These are phyloP conservation scores for Furnarius figulus DNA, from an alignment of 2,113 vertebrate species.

Conservation along the genomic window DNA sequence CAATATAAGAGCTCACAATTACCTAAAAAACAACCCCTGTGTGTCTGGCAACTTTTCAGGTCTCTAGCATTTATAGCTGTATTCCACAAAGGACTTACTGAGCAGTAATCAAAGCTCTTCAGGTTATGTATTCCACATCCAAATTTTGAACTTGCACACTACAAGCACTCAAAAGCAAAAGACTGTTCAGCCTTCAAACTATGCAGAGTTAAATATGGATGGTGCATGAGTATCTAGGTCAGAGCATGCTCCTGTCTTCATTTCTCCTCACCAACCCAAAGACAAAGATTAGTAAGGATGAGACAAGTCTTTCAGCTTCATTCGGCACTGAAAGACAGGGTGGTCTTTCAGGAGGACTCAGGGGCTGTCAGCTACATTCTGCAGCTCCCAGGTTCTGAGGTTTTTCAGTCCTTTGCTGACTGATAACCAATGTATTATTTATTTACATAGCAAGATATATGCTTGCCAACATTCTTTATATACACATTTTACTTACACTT, in stretches of 20 bases:
- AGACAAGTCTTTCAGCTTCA: not conserved
- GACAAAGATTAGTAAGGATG: not conserved
- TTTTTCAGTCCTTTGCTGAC: not conserved
- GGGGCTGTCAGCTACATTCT: not conserved
- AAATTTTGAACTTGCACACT: not conserved
- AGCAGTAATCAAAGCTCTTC: not conserved
- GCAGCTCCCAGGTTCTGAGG: not conserved
- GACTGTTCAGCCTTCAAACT: not conserved
- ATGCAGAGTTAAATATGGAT: not conserved
- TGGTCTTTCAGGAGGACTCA: not conserved
- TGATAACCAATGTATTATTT: not conserved
- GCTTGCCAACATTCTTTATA: not conserved
- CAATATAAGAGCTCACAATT: not conserved
- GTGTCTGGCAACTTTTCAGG: not conserved
- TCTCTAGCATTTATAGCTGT: not conserved
- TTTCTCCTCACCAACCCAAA: not conserved
- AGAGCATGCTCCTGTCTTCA: not conserved
- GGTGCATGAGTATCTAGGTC: not conserved
- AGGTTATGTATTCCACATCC: not conserved
- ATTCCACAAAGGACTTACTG: not conserved
- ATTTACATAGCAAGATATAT: not conserved
- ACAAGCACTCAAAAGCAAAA: not conserved
- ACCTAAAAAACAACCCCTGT: not conserved
- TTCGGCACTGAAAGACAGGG: not conserved
- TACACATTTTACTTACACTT: not conserved